Evolutionary conservation across 1,140 invertebrate species (phyloP).

Genomic region (Penaeus indicus): DNA sequence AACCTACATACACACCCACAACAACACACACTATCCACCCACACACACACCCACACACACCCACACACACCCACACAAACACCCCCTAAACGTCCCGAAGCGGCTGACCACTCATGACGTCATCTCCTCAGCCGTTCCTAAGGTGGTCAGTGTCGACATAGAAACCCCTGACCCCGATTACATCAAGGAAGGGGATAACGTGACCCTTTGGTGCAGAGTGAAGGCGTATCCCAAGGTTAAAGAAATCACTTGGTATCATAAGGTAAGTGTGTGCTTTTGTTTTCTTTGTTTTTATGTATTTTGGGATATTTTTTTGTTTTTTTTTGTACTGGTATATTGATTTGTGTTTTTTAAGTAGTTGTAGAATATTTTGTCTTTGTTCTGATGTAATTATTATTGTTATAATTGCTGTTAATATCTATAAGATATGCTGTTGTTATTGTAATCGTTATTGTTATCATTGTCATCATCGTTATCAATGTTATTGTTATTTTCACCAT

Average conservation of each 20-base stretch:
- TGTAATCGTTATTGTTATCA: too few species aligned
- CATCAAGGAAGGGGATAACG: constrained; percentile 90
- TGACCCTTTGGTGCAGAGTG: constrained; percentile 84
- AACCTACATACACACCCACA: background rate
- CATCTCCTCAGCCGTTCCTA: constrained; percentile 40
- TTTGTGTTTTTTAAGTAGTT: too few species aligned
- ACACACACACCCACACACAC: background rate
- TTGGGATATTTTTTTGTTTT: background rate
- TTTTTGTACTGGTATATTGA: background rate
- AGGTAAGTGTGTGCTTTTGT: constrained; percentile 46
- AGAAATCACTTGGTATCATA: constrained; percentile 60
- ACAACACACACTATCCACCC: background rate
- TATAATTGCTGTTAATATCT: too few species aligned
- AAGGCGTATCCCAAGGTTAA: constrained; percentile 50
- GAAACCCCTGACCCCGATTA: constrained; percentile 70
- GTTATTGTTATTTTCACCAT: too few species aligned
- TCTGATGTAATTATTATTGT: too few species aligned
- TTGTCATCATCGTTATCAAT: too few species aligned
- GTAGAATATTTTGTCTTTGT: too few species aligned
- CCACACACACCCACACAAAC: background rate
- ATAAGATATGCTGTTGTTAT: too few species aligned
- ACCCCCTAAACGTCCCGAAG: background rate
- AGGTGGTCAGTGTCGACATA: background rate
- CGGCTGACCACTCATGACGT: background rate
- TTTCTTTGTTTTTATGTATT: background rate